These are phyloP conservation scores for Onychomys torridus DNA, from an alignment of 2,797 vertebrate species.

Conservation along the genomic window DNA sequence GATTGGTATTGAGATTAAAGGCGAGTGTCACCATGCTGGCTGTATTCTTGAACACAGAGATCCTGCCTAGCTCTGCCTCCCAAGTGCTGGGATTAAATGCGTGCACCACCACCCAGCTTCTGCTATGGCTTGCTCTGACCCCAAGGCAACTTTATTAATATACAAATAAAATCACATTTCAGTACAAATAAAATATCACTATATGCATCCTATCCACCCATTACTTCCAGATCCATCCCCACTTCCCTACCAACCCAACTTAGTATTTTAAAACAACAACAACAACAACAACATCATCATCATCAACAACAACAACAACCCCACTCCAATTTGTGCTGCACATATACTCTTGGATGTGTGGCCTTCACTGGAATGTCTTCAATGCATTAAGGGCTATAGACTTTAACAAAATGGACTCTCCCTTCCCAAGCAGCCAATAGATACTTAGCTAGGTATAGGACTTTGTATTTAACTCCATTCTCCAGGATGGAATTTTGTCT, in stretches of 20 bases:
- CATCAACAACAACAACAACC: neutral
- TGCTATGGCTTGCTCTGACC: no score
- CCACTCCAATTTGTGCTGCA: neutral
- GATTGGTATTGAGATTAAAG: no score
- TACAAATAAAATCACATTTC: no score
- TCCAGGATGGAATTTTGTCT: neutral
- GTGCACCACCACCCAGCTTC: no score
- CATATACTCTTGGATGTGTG: neutral
- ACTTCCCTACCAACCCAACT: neutral
- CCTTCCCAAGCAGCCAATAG: neutral
- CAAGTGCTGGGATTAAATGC: no score
- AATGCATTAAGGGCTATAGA: neutral
- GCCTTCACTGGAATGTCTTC: neutral
- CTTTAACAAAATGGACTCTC: neutral
- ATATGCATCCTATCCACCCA: neutral
- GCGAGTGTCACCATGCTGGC: no score
- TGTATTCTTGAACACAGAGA: no score
- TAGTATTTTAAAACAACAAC: neutral
- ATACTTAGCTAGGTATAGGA: neutral
- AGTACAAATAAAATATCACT: no score
- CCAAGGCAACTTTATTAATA: no score
- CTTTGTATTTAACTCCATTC: neutral
- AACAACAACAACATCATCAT: neutral
- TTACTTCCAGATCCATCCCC: neutral
- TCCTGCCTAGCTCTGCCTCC: no score